Conservation (phyloP, 2,888 invertebrate genomes). For the Geophilus truncorum region DNA sequence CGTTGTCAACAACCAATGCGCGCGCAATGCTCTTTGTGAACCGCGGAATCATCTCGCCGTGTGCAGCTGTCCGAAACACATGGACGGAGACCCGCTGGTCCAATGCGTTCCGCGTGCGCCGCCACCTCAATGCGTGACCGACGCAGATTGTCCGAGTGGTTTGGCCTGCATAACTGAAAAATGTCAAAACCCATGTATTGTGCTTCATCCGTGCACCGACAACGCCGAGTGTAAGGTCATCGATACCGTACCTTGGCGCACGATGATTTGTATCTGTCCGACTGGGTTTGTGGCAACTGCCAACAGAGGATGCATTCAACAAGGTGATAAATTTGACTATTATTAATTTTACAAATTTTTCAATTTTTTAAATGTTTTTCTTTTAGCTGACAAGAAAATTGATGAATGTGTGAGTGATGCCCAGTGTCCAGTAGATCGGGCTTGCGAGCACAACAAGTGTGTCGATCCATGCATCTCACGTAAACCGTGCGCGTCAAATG, state of each 20-base stretch:
- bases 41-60: conserved; percentile 49
- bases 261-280: conserved; percentile 42
- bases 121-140: conserved; percentile 63
- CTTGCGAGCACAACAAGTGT: conserved; percentile 74
- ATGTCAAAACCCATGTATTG: conserved; percentile 77
- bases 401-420: conserved; percentile 70
- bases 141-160: conserved; percentile 79
- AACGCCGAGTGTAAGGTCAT: conserved; percentile 45
- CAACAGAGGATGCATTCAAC: conserved; percentile 39
- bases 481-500: conserved; percentile 42
- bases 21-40: conserved; percentile 65
- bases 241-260: conserved; percentile 42
- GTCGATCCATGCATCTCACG: conserved; percentile 63
- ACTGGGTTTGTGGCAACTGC: conserved; percentile 40
- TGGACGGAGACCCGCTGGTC: conserved; percentile 42
- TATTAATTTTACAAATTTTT: neutral
- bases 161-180: conserved; percentile 75
- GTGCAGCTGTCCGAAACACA: conserved; percentile 60
- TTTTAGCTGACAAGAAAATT: neutral
- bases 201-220: conserved; percentile 57
- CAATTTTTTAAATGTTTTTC: neutral
- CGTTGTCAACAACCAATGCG: conserved; percentile 45
- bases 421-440: conserved; percentile 81
- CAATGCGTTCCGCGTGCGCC: conserved; percentile 36
- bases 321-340: neutral